Evolutionary conservation across 2,113 vertebrate genomes (phyloP), one percentile per base, ranked within the genome.

Genomic region (Bambusicola thoracicus): DNA sequence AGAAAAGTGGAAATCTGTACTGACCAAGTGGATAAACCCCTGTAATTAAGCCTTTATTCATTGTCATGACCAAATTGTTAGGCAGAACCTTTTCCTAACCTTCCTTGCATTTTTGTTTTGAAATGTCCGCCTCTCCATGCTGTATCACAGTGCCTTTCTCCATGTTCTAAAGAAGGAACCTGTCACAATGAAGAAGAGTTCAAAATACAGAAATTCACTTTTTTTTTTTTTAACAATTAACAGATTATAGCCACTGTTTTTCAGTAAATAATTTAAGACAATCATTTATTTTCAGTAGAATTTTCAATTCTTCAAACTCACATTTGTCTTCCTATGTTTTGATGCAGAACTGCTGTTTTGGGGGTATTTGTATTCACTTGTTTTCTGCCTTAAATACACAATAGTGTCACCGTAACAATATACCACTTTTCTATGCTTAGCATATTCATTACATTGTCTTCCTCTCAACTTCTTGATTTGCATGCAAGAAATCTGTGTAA

Each of bases 401-500:
- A n/a, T 53, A 90, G 75, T 0, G 1, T 40, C 77, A 82, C 68
- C 16, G 40, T 30, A 90, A 81, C 40, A 72, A 10, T 27, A 74
- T 38, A 41, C 36, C 10, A 7, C 76, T 90, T 92, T 86, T 81
- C 56, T 43, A 81, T 75, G 82, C 61, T 94, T 92, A 90, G 75
- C 89, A 91, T 95, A 90, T 86, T 94, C 80, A 86, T 86, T 72
- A 81, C 36, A 49, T 56, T 75, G 19, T 59, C 61, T 94, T 82
- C 68, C 43, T 65, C 87, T 72, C 82, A 92, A 41, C 27, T 94
- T 94, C 82, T 95, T 72, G 76, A 96, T 90, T 94, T 94, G 87
- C 69, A 96, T 88, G 73, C 72, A 88, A 93, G 82, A 94, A 92
- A 85, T 91, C 68, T 40, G 11, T 78, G 76, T 75, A 53, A 51